Percentiles rank a stretch among this genome's conserved stretches.
phyloP scores from a whole-genome alignment of 2,888 invertebrate species.

The Kuschelorhynchus macadamiae region DNA sequence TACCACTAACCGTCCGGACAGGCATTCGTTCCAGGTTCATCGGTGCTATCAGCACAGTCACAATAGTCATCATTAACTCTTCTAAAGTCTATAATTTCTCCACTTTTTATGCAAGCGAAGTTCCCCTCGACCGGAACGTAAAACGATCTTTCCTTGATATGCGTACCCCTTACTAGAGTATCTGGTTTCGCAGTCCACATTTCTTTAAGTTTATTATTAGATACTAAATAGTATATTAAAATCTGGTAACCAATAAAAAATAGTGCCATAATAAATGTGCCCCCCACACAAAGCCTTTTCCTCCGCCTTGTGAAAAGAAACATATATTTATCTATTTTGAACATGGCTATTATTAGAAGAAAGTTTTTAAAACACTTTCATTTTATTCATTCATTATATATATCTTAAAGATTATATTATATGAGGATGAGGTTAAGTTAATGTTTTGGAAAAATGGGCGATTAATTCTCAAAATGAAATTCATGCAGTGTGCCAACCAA shows the following conservation, averaged over 20 bases:
- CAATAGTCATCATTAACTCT: constrained; percentile 96
- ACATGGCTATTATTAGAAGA: not conserved
- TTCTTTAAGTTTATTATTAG: too few relatives aligned
- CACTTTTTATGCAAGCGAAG: constrained; percentile 46
- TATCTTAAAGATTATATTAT: too few relatives aligned
- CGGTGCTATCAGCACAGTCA: constrained; percentile 93
- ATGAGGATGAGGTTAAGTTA: too few relatives aligned
- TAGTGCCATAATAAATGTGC: not conserved
- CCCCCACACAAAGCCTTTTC: constrained; percentile 1
- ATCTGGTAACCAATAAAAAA: constrained; percentile 22
- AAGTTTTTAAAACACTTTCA: not conserved
- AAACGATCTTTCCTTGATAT: constrained; percentile 29
- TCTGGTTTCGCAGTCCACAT: too few relatives aligned
- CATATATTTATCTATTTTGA: not conserved
- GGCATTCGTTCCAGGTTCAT: constrained; percentile 90
- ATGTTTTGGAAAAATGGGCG: too few relatives aligned
- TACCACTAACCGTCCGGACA: constrained; percentile 79
- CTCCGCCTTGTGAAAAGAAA: constrained; percentile 15
- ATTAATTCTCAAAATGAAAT: too few relatives aligned
- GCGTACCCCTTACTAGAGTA: constrained; percentile 35
- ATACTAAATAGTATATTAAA: constrained; percentile 9
- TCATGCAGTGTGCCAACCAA: too few relatives aligned
- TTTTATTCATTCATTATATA: too few relatives aligned
- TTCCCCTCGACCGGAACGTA: constrained; percentile 39
- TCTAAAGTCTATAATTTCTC: constrained; percentile 37